Percentiles rank a stretch among this genome's conserved stretches.
Conservation (phyloP, 2,113 vertebrate genomes). For the Sinocyclocheilus rhinocerous region DNA sequence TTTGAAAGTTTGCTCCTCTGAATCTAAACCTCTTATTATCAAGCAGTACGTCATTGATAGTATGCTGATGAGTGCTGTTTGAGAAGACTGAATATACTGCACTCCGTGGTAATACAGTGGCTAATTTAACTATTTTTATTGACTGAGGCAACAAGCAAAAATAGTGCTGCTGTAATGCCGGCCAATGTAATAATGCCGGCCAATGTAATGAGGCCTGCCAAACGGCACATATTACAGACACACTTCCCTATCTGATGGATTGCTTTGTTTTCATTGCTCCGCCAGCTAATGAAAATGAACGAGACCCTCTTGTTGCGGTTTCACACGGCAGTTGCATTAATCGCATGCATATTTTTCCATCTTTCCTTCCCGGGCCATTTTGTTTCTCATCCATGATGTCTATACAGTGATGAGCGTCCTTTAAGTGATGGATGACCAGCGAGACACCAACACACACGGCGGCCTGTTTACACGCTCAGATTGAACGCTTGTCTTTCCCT, state of each 20-base stretch:
- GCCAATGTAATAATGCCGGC: conserved; percentile 30
- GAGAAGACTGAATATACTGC: background rate
- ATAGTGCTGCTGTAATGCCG: conserved; percentile 35
- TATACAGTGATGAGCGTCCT: conserved; percentile 20
- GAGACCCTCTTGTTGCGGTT: conserved; percentile 5
- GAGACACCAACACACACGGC: conserved; percentile 36
- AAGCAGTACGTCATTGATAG: conserved; percentile 10
- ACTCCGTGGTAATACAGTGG: background rate
- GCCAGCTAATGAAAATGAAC: conserved; percentile 39
- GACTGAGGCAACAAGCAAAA: conserved; percentile 41
- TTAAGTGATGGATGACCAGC: conserved; percentile 42
- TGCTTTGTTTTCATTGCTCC: conserved; percentile 38
- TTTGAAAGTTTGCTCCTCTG: background rate
- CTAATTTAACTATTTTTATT: conserved; percentile 40
- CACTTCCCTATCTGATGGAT: conserved; percentile 42
- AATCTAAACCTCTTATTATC: background rate
- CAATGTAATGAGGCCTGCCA: conserved; percentile 41
- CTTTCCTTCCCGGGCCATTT: conserved; percentile 38
- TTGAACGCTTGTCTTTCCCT: conserved; percentile 39
- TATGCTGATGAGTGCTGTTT: background rate
- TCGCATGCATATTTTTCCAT: conserved; percentile 21
- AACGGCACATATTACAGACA: conserved; percentile 30
- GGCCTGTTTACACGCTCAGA: conserved; percentile 50
- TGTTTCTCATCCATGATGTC: conserved; percentile 31
- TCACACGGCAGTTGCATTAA: conserved; percentile 15